Evolutionary conservation across 2,888 invertebrate genomes (phyloP).

Genomic region (Hemaris fuciformis): DNA sequence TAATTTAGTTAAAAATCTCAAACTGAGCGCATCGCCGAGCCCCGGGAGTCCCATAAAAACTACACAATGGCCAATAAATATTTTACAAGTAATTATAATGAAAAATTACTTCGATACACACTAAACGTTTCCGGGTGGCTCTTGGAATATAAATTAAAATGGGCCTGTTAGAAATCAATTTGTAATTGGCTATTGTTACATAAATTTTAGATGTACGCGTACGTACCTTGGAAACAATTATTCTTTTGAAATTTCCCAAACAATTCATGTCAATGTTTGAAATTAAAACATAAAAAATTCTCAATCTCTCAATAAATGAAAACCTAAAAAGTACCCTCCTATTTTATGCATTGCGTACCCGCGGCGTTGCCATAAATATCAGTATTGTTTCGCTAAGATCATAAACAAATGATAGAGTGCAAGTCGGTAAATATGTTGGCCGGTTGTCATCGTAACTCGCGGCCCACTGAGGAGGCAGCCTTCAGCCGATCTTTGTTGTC

Average conservation of each 20-base stretch:
- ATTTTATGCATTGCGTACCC: slow-evolving; percentile 16
- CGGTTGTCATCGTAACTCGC: slow-evolving; percentile 37
- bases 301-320: not conserved
- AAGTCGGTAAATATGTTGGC: slow-evolving; percentile 29
- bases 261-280: not conserved
- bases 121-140: slow-evolving; percentile 62
- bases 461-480: slow-evolving; percentile 13
- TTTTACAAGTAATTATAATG: slow-evolving; percentile 74
- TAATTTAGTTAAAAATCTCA: slow-evolving; percentile 42
- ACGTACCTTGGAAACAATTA: slow-evolving; percentile 6
- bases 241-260: not conserved
- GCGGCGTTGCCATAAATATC: slow-evolving; percentile 30
- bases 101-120: slow-evolving; percentile 56
- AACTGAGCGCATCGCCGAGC: slow-evolving; percentile 31
- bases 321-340: not conserved
- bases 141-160: slow-evolving; percentile 58
- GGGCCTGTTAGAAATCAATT: slow-evolving; percentile 47
- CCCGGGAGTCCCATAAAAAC: slow-evolving; percentile 50
- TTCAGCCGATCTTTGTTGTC: slow-evolving; percentile 6
- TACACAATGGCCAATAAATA: slow-evolving; percentile 73
- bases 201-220: not conserved
- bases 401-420: slow-evolving; percentile 32
- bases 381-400: slow-evolving; percentile 33
- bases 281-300: not conserved
- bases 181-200: slow-evolving; percentile 47